Evolutionary conservation across 2,113 vertebrate species (phyloP), one percentile per base, ranked within the genome.

Genomic region (Dipodomys stephensi): DNA sequence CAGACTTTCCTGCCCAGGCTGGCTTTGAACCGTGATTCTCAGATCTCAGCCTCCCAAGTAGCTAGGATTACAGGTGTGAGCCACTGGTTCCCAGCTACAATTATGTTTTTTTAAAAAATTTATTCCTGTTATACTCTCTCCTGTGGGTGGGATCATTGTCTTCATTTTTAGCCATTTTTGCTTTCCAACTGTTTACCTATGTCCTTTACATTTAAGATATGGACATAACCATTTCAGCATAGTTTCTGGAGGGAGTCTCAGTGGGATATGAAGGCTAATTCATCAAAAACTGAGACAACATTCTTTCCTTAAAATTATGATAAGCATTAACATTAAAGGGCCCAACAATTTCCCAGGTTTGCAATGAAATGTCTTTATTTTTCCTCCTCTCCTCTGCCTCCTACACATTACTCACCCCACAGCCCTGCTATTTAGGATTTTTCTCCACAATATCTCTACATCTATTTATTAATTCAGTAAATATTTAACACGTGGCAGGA

Each of bases 81-180:
- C 39, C 39, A 39, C 39, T 39, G 39, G 39, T 39, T 39, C 39
- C 39, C 39, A 39, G 39, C 39, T 39, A 39, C 39, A 39, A 39
- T 39, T 39, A 39, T 39, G 39, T 5, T 39, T 39, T 39, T 49
- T 49, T 49, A 49, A 35, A 35, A 35, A 35, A 35, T 12, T 49
- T 49, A 12, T 49, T 65, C 68, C 25, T 74, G 68, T 57, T 89
- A 46, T 4, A 67, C 13, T 86, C 74, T 89, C 28, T 87, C n/a
- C 78, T 73, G 27, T 39, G 71, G 60, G n/a, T 64, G 53, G 92
- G 95, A 71, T 74, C 0, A 44, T 90, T 76, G 81, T 67, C 68
- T 91, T 94, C 18, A 65, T 92, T 93, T 92, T 91, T 90, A 95
- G 78, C 93, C 77, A 62, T 84, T 89, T 87, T 39, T 81, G 87